A percentile compares a stretch with the other conserved stretches of the same genome.
These are phyloP conservation scores for Mustela nigripes DNA, from an alignment of 2,113 vertebrate species.

Conservation along the genomic window DNA sequence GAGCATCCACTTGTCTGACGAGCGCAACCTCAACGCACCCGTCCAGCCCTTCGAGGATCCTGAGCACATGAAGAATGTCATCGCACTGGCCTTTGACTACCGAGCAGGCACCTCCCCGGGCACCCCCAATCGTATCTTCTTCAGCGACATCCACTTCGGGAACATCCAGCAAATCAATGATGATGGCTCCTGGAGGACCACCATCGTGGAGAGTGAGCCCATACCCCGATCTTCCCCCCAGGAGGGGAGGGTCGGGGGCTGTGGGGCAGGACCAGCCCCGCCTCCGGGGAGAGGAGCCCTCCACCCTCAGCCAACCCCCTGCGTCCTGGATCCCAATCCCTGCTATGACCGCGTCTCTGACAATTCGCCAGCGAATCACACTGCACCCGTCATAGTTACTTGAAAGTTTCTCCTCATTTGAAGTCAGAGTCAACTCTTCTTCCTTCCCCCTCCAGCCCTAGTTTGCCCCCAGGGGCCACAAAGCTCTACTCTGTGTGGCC, in stretches of 20 bases:
- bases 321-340: background rate
- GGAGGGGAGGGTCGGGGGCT: background rate
- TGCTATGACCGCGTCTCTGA: background rate
- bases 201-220: slow-evolving; percentile 97
- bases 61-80: slow-evolving; percentile 99
- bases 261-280: too few species aligned
- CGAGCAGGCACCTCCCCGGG: slow-evolving; percentile 89
- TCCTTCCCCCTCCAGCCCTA: fast-evolving
- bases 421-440: background rate
- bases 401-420: background rate
- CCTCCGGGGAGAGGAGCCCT: background rate
- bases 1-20: slow-evolving; percentile 97
- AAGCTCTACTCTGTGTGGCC: background rate
- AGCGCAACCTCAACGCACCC: slow-evolving; percentile 96
- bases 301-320: background rate
- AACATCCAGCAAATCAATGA: slow-evolving; percentile 99
- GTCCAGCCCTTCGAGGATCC: slow-evolving; percentile 98
- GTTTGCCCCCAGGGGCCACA: background rate
- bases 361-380: background rate
- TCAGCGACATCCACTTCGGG: slow-evolving; percentile 99
- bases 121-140: slow-evolving; percentile 95
- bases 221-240: background rate
- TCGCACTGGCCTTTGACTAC: slow-evolving; percentile 97
- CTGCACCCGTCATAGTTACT: background rate
- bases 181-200: slow-evolving; percentile 93